Evolutionary conservation across 2,888 invertebrate species (phyloP), one percentile per base, ranked within the genome.

Genomic region (Gymnocheta viridis): DNA sequence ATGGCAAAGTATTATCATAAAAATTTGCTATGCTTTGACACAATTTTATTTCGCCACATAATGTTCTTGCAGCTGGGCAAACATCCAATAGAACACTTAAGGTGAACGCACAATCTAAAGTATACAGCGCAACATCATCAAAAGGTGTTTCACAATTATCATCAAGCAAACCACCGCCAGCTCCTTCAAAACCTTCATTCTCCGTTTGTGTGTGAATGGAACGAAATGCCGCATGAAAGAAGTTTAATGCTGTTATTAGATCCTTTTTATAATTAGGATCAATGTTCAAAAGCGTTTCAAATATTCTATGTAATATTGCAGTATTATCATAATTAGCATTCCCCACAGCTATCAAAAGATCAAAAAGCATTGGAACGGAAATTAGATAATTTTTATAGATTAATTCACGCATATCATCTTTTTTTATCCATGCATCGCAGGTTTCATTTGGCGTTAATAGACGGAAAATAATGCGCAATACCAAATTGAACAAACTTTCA

Each of bases 361-460:
- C 97, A 92, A 96, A 94, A 69, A 97, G 91, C 88, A 96, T 95
- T 0, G 97, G 96, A 85, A 97, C 93, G n/a, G 97, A 96, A 87
- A 97, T 95, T 85, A 98, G 92, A 91, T 95, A 96, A 87, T 96
- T 95, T 82, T 96, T 93, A 90, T 97, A 97, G 62, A 97, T 89
- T n/a, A 96, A 88, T 6, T 94, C 93, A 0, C 94, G 95, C 92
- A 96, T 94, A 77, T 93, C 94, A 47, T 93, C 92, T 69, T 94
- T 94, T 2, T 93, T 93, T 90, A 97, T 95, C 93, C 94, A 95
- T 86, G 93, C 93, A 2, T 91, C 96, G 92, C 95, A 94, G 17
- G 95, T 95, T 90, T 97, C 96, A 87, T 95, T 95, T 90, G 95
- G 95, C 12, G 96, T 97, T 10, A 96, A 93, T 86, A 98, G 93